Base-by-base conservation (phyloP, 2,113 vertebrate species). In the Casuarius casuarius region DNA sequence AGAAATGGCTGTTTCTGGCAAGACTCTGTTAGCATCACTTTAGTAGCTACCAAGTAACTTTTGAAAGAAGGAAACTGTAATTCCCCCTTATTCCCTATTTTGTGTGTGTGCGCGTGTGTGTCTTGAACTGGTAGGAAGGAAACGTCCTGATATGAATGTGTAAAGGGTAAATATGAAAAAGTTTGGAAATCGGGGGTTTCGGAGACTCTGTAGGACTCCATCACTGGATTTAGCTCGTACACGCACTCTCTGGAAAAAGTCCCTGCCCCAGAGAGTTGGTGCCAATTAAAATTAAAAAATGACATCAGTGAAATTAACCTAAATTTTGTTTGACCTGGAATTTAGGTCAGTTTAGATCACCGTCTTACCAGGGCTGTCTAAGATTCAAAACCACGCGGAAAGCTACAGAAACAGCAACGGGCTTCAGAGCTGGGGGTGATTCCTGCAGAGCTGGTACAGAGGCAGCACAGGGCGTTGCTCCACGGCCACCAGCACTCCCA, bases 321-420 rank as follows among this genome's bases (percentile, higher is more conserved):
- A 91, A 95, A 95, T 97, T 97, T 95, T 83, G 75, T 87, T 93
- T 97, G 94, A 97, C 96, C 96, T 97, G 87, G 93, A 96, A 93
- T 96, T 89, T 91, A 74, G 95, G 95, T 94, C 95, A 93, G 87
- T 94, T 97, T 97, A 97, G 90, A 93, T 97, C 96, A 96, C 94
- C 74, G 2, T 51, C 87, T 92, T 79, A 29, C 70, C 73, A 31
- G 10, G 63, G 92, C 87, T 89, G 90, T 56, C 76, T 56, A 28
- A 88, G 92, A 82, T 25, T 40, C 62, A 85, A 62, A 95, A 14
- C 62, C 48, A 44, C 0, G 4, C 1, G 3, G 59, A 86, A 46
- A 79, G 74, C 81, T 73, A 2, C 16, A 74, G 94, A 38, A 38
- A 66, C 62, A 90, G 44, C 49, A 68, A 7, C 0, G 4, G 52